phyloP scores from a whole-genome alignment of 2,888 invertebrate genomes.

The Mycalesis mineus region DNA sequence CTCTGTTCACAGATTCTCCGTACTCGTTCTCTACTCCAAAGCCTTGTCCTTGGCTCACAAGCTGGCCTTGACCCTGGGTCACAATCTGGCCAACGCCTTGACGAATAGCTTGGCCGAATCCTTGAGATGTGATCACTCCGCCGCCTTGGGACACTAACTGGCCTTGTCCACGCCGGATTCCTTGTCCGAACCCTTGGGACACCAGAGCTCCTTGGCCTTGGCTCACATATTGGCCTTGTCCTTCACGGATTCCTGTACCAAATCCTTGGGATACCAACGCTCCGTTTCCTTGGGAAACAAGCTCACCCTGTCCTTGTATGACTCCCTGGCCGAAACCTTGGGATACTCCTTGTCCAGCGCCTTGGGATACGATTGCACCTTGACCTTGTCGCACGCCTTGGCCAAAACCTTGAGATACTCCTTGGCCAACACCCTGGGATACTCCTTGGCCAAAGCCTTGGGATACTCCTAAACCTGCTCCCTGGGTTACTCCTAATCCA shows the following conservation, averaged over 20 bases:
- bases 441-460: slow-evolving; percentile 25
- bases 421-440: slow-evolving; percentile 23
- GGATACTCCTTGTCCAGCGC: slow-evolving; percentile 3
- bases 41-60: slow-evolving; percentile 38
- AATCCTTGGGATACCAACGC: slow-evolving; percentile 12
- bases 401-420: slow-evolving; percentile 39
- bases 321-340: slow-evolving; percentile 32
- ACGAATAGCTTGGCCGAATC: slow-evolving; percentile 31
- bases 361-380: slow-evolving; percentile 1
- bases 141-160: slow-evolving; percentile 23
- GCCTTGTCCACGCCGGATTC: slow-evolving; percentile 22
- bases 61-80: slow-evolving; percentile 31
- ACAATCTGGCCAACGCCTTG: slow-evolving; percentile 36
- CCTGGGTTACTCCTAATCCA: slow-evolving; percentile 31
- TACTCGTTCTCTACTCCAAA: slow-evolving; percentile 49
- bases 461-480: slow-evolving; percentile 31
- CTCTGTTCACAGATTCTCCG: slow-evolving; percentile 49
- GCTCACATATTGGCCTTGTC: slow-evolving; percentile 4
- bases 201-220: slow-evolving; percentile 37
- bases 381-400: slow-evolving; percentile 6
- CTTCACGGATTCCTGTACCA: slow-evolving; percentile 12
- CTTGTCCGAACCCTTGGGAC: slow-evolving; percentile 23
- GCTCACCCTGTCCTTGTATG: slow-evolving; percentile 2
- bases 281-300: slow-evolving; percentile 10
- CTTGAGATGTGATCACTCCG: slow-evolving; percentile 22